These are phyloP conservation scores for Synergus laeviventris DNA, from an alignment of 2,888 invertebrate genomes.

Conservation along the genomic window DNA sequence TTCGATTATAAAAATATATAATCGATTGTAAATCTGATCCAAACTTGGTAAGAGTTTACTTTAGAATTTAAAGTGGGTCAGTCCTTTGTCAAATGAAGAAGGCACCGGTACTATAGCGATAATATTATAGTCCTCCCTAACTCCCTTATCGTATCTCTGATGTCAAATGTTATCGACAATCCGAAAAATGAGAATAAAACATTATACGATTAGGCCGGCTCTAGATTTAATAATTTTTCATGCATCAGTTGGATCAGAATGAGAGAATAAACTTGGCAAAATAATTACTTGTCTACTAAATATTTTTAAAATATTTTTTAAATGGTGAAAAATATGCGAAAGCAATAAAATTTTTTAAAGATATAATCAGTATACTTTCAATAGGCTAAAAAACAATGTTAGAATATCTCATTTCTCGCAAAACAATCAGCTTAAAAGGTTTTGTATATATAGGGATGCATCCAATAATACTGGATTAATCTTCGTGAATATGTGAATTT, in stretches of 20 bases:
- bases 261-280: not conserved
- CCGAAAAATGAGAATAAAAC: conserved; percentile 40
- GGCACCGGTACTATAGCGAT: conserved; percentile 35
- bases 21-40: not conserved
- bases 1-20: not conserved
- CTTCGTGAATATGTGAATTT: too few species aligned
- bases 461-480: too few species aligned
- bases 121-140: conserved; percentile 45
- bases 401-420: not conserved
- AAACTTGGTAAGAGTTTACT: not conserved
- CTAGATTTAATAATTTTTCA: not conserved
- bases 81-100: conserved; percentile 8
- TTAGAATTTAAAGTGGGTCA: conserved; percentile 29
- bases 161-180: conserved; percentile 62
- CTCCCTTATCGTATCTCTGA: conserved; percentile 49
- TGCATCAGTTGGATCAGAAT: not conserved
- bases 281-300: too few species aligned
- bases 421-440: too few species aligned
- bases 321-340: too few species aligned
- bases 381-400: not conserved
- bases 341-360: too few species aligned
- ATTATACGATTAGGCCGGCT: not conserved
- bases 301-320: too few species aligned
- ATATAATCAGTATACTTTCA: too few species aligned
- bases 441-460: too few species aligned